Percentiles rank a stretch among this genome's conserved stretches.
Conservation (phyloP, 2,888 invertebrate genomes). For the Zootermopsis nevadensis region DNA sequence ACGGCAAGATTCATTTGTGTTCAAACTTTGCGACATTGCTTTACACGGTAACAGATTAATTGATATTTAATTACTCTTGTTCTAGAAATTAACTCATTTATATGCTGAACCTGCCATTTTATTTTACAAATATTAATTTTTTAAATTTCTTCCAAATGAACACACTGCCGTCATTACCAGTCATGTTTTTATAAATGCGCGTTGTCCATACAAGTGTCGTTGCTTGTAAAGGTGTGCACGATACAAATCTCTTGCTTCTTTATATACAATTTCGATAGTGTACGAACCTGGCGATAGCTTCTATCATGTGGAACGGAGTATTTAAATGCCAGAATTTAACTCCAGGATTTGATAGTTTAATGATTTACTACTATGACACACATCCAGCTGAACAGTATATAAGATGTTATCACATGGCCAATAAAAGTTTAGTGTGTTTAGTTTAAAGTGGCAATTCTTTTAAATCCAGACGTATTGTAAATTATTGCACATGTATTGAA, state of each 20-base stretch:
- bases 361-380: too few species aligned
- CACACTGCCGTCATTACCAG: not conserved
- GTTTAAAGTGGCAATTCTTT: not conserved
- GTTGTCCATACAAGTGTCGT: not conserved
- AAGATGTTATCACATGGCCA: not conserved
- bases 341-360: too few species aligned
- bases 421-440: not conserved
- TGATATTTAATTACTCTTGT: too few species aligned
- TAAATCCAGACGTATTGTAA: not conserved
- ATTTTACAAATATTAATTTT: not conserved
- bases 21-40: not conserved
- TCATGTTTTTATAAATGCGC: not conserved
- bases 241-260: constrained; percentile 4
- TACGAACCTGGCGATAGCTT: too few species aligned
- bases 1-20: not conserved
- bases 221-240: constrained; percentile 4
- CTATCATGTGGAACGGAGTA: too few species aligned
- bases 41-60: not conserved
- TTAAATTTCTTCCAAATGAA: not conserved
- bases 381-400: too few species aligned
- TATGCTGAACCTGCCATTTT: too few species aligned
- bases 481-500: not conserved
- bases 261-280: not conserved
- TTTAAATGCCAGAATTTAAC: too few species aligned
- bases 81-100: too few species aligned